Base-by-base conservation (phyloP, 2,888 invertebrate species). In the Coelogynopora nodosa region DNA sequence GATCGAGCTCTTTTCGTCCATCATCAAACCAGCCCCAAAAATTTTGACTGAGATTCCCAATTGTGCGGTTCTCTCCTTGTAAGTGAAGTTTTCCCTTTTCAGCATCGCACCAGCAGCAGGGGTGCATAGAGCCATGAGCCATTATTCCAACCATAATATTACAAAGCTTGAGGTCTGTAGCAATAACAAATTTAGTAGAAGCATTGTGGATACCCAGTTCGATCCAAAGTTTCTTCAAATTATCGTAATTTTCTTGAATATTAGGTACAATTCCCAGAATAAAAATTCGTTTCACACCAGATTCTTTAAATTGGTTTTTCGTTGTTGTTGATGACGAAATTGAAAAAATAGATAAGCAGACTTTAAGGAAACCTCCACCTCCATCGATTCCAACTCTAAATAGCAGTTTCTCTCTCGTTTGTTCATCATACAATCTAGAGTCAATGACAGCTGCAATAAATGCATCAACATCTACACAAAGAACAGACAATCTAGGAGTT, bases 91-190 rank as follows among this genome's bases (percentile, higher is more conserved):
- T 26, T 27, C 80, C 80, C 23, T 80, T 80, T n/a, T 27, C 29
- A 23, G 80, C 80, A 80, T 80, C n/a, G 29, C 80, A 80, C 80
- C 80, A 80, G 29, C 80, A 80, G 29, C 80, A 10, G 80, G 80
- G 80, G 80, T 80, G n/a, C 5, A 23, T 2, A 27, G 26, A 26
- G 80, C 80, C 80, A 80, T 80, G 2, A 27, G 80, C 80, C 80
- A 80, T 80, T 26, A 80, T 80, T 80, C 80, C 80, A 2, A 80
- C 80, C 23, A 80, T 26, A 26, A 80, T 26, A 27, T 80, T 80
- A 27, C 80, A 80, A 23, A 80, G 26, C 23, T 80, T 67, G 13
- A 67, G n/a, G 67, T 67, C 67, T 13, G 67, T n/a, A 67, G 67
- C 67, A 67, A 67, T 67, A n/a, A n/a, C n/a, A n/a, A n/a, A n/a